Percentiles rank a stretch among this genome's conserved stretches.
These are phyloP conservation scores for Microtus ochrogaster DNA, from an alignment of 2,113 vertebrate genomes.

Conservation along the genomic window DNA sequence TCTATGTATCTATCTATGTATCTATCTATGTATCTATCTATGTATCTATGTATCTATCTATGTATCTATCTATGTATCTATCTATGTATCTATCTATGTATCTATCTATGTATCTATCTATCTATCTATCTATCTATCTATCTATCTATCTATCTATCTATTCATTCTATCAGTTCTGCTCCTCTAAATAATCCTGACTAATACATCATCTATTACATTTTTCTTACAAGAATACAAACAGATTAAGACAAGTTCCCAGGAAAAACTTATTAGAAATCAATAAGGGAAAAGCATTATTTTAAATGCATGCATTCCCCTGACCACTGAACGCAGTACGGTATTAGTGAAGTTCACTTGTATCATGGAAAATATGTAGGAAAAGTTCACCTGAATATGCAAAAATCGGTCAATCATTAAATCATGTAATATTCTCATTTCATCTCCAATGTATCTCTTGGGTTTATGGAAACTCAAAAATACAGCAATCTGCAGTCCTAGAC, in stretches of 20 bases:
- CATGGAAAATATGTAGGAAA: neutral
- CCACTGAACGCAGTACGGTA: constrained; percentile 30
- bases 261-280: constrained; percentile 67
- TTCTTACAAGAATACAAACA: neutral
- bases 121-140: too few relatives aligned
- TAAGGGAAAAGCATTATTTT: constrained; percentile 71
- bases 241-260: neutral
- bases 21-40: neutral
- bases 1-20: neutral
- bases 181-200: neutral
- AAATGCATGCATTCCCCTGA: constrained; percentile 11
- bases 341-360: neutral
- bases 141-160: neutral
- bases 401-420: constrained; percentile 47
- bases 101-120: neutral
- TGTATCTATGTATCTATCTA: neutral
- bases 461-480: neutral
- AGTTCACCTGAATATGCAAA: neutral
- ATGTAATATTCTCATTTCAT: neutral
- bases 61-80: neutral
- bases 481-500: neutral
- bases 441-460: neutral
- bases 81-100: neutral
- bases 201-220: neutral
- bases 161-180: neutral